These are phyloP conservation scores for Zygaena filipendulae DNA, from an alignment of 2,888 invertebrate species.

Conservation along the genomic window DNA sequence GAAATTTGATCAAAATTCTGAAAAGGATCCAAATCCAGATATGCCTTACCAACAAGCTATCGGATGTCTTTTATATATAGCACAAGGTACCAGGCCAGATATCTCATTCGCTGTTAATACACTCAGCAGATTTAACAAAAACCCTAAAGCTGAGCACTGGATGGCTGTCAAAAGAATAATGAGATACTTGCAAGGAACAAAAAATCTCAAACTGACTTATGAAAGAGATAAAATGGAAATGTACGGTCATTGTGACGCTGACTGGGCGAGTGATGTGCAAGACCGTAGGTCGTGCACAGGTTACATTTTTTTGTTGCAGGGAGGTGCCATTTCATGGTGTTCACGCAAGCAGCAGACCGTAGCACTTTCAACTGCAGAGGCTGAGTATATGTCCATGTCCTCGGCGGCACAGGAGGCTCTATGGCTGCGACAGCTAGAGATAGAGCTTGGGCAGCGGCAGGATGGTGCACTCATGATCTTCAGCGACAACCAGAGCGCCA, in stretches of 20 bases:
- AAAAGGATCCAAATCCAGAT: slow-evolving; percentile 1
- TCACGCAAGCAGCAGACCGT: slow-evolving; percentile 20
- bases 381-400: slow-evolving; percentile 20
- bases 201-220: slow-evolving; percentile 9
- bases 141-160: slow-evolving; percentile 13
- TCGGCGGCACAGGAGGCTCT: slow-evolving; percentile 18
- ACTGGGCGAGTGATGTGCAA: slow-evolving; percentile 14
- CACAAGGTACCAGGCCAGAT: slow-evolving; percentile 19
- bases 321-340: slow-evolving; percentile 17
- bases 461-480: slow-evolving; percentile 12
- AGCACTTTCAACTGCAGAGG: slow-evolving; percentile 20
- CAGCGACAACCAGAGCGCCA: slow-evolving; percentile 19
- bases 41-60: slow-evolving; percentile 17
- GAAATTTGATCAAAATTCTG: slow-evolving; percentile 1
- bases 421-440: slow-evolving; percentile 17
- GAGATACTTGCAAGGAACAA: slow-evolving; percentile 15
- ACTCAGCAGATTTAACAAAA: slow-evolving; percentile 16
- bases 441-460: slow-evolving; percentile 10
- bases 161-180: slow-evolving; percentile 15
- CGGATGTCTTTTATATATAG: slow-evolving; percentile 16
- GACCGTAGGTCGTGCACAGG: slow-evolving; percentile 18
- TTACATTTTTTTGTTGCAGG: slow-evolving; percentile 17
- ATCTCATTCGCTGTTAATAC: slow-evolving; percentile 18
- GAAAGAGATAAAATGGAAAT: slow-evolving; percentile 10
- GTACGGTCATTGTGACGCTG: slow-evolving; percentile 17